A percentile compares a stretch with the other conserved stretches of the same genome.
Evolutionary conservation across 2,888 invertebrate genomes (phyloP).

Genomic region (Sinohyriopsis cumingii): DNA sequence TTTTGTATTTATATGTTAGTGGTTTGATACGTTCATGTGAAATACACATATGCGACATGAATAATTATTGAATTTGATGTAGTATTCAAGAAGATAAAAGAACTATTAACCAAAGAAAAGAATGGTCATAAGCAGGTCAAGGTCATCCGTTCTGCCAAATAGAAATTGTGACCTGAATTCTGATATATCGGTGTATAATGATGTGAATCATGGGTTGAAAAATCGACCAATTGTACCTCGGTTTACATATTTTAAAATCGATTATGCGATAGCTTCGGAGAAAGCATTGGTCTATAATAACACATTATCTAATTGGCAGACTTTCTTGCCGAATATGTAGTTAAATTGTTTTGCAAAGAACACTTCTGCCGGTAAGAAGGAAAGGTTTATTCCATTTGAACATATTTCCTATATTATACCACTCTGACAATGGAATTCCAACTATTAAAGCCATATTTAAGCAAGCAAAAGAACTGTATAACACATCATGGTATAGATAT

Average conservation of each 20-base stretch:
- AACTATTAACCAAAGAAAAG: no score
- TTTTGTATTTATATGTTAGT: no score
- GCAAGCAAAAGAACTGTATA: constrained; percentile 23
- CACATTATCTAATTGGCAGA: constrained; percentile 43
- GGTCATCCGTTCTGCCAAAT: no score
- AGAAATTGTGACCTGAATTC: no score
- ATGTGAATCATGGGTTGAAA: no score
- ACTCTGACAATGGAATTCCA: constrained; percentile 20
- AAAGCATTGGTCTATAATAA: constrained; percentile 30
- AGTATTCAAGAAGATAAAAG: no score
- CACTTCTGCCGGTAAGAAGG: constrained; percentile 8
- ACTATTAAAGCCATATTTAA: constrained; percentile 34
- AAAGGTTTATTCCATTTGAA: constrained; percentile 31
- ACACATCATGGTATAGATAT: constrained; percentile 39
- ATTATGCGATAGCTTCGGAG: constrained; percentile 24
- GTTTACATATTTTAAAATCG: constrained; percentile 30
- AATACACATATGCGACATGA: no score
- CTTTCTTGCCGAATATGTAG: constrained; percentile 31
- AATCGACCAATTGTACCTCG: constrained; percentile 20
- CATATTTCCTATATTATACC: constrained; percentile 15
- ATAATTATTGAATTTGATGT: no score
- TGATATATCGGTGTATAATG: no score
- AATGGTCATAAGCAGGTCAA: no score
- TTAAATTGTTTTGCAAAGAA: constrained; percentile 43
- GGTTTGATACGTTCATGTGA: no score